phyloP scores from a whole-genome alignment of 1,140 invertebrate genomes.

The Drosophila leontia region DNA sequence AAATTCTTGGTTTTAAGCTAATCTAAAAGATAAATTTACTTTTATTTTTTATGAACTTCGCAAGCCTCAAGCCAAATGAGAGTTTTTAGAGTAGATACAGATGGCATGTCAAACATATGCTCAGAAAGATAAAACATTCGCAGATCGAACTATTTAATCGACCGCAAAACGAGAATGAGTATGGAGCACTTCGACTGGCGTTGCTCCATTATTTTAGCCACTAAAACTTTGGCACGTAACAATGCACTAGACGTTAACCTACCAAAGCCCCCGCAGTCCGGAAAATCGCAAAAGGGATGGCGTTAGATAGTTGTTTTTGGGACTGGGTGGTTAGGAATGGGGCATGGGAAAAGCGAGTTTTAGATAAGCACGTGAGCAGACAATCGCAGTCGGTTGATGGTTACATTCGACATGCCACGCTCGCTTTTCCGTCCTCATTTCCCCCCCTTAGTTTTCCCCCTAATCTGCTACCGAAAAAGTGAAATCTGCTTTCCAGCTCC shows the following conservation, averaged over 20 bases:
- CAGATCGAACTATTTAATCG: constrained; percentile 54
- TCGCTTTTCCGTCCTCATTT: constrained; percentile 15
- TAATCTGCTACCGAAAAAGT: constrained; percentile 70
- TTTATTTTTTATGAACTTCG: constrained; percentile 9
- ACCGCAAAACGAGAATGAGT: constrained; percentile 51
- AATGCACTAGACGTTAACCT: constrained; percentile 70
- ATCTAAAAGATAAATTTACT: neutral
- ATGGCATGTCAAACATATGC: constrained; percentile 43
- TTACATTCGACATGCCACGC: constrained; percentile 52
- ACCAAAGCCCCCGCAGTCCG: constrained; percentile 10
- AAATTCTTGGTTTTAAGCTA: neutral
- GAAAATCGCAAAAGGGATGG: constrained; percentile 18
- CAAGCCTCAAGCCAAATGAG: constrained; percentile 5
- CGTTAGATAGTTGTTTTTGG: constrained; percentile 5
- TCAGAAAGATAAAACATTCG: constrained; percentile 32
- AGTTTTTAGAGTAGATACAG: constrained; percentile 23
- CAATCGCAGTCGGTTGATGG: constrained; percentile 53
- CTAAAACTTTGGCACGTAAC: constrained; percentile 77
- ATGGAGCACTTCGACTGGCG: constrained; percentile 48
- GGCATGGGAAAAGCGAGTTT: constrained; percentile 40
- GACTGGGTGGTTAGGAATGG: neutral
- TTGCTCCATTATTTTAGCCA: constrained; percentile 79
- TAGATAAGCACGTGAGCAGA: constrained; percentile 79
- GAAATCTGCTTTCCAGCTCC: constrained; percentile 60
- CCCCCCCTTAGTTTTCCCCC: constrained; percentile 4